Conservation (phyloP, 2,797 vertebrate genomes). For the Perodicticus potto region DNA sequence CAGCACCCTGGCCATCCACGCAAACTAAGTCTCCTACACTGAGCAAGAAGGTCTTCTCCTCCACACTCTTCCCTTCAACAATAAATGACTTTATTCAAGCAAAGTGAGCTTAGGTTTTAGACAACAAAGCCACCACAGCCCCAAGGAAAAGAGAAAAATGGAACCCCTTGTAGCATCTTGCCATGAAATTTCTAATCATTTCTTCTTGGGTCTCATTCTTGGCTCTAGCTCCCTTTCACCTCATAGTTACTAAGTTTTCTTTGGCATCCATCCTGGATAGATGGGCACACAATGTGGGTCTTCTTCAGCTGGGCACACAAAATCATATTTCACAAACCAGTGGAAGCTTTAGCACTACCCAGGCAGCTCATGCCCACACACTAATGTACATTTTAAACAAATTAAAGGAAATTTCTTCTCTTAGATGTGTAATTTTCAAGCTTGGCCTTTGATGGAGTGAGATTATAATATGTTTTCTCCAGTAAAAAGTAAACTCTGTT, state of each 20-base stretch:
- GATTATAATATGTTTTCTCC: constrained; percentile 68
- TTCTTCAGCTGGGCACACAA: neutral
- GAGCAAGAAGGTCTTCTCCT: neutral
- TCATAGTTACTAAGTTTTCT: neutral
- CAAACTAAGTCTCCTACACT: accelerated
- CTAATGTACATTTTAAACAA: constrained; percentile 22
- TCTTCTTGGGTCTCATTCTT: neutral
- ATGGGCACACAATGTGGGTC: neutral
- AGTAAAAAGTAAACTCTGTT: constrained; percentile 65
- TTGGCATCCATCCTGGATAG: neutral
- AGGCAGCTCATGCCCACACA: neutral
- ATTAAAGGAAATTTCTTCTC: constrained; percentile 17
- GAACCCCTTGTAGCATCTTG: neutral
- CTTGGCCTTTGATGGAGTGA: constrained; percentile 47
- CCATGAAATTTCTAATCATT: neutral
- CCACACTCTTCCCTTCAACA: neutral
- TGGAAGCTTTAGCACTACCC: neutral
- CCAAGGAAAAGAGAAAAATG: neutral
- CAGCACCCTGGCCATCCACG: too few relatives aligned
- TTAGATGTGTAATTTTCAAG: constrained; percentile 47
- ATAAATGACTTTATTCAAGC: neutral
- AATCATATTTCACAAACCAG: constrained; percentile 8
- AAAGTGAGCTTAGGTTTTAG: neutral
- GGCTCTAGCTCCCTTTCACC: accelerated
- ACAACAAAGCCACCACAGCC: neutral